A percentile compares a stretch with the other conserved stretches of the same genome.
phyloP scores from a whole-genome alignment of 2,113 vertebrate species.

The Mastomys coucha region DNA sequence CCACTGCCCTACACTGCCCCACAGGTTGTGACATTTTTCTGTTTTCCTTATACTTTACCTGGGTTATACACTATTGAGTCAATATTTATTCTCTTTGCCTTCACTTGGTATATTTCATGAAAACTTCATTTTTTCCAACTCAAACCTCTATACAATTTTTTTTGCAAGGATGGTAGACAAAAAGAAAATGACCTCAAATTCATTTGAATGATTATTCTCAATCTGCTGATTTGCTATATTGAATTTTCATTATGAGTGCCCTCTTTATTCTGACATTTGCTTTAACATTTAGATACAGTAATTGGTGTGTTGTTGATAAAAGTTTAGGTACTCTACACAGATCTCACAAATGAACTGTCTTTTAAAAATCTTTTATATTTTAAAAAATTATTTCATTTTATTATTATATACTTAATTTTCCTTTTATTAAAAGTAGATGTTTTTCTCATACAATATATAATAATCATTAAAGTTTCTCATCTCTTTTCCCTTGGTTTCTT shows the following conservation, averaged over 20 bases:
- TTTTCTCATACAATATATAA: neutral
- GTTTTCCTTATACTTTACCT: neutral
- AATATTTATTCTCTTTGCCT: slow-evolving; percentile 49
- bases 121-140: neutral
- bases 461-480: neutral
- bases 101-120: slow-evolving; percentile 53
- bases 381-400: neutral
- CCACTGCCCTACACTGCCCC: too few relatives aligned
- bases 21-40: neutral
- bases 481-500: neutral
- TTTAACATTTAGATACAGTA: slow-evolving; percentile 62
- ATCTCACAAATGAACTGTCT: neutral
- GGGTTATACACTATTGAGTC: neutral
- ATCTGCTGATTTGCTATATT: slow-evolving; percentile 63
- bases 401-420: neutral
- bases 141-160: neutral
- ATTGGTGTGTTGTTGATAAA: slow-evolving; percentile 54
- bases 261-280: neutral
- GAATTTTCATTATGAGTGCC: slow-evolving; percentile 63
- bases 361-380: neutral
- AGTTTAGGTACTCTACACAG: slow-evolving; percentile 73
- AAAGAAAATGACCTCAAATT: slow-evolving; percentile 43
- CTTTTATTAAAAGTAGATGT: neutral
- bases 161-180: slow-evolving; percentile 27
- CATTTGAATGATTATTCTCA: slow-evolving; percentile 44